Conservation (phyloP, 2,888 invertebrate genomes). For the Trichopoda pennipes region DNA sequence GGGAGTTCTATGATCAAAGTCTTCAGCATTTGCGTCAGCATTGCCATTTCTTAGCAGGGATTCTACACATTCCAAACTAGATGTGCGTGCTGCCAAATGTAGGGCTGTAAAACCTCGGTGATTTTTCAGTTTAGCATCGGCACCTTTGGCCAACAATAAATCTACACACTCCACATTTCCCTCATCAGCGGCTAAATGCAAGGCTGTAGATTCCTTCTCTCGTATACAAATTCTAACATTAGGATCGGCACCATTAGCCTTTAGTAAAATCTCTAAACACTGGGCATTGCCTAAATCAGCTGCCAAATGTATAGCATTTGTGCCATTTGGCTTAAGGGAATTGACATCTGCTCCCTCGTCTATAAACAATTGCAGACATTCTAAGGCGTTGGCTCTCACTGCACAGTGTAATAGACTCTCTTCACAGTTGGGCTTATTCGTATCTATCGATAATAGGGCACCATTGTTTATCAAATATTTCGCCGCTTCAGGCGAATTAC, state of each 20-base stretch:
- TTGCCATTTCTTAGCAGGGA: slow-evolving; percentile 87
- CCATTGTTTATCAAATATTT: slow-evolving; percentile 88
- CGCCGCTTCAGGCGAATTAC: slow-evolving; percentile 90
- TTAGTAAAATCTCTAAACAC: slow-evolving; percentile 88
- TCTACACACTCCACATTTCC: slow-evolving; percentile 92
- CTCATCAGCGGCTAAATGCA: slow-evolving; percentile 94
- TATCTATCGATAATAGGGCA: slow-evolving; percentile 86
- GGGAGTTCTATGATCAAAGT: slow-evolving; percentile 90
- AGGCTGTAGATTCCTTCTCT: slow-evolving; percentile 88
- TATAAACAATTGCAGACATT: slow-evolving; percentile 89
- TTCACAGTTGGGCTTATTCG: slow-evolving; percentile 85
- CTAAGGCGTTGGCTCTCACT: slow-evolving; percentile 90
- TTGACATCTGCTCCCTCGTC: slow-evolving; percentile 89
- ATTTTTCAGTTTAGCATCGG: slow-evolving; percentile 88
- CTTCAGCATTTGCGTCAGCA: slow-evolving; percentile 89
- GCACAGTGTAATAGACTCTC: slow-evolving; percentile 92
- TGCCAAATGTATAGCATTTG: slow-evolving; percentile 90
- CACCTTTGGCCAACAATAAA: slow-evolving; percentile 87
- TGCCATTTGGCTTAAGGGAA: slow-evolving; percentile 87
- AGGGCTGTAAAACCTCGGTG: slow-evolving; percentile 91
- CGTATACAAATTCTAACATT: slow-evolving; percentile 86
- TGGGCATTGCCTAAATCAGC: slow-evolving; percentile 90
- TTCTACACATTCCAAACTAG: slow-evolving; percentile 91
- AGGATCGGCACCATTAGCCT: slow-evolving; percentile 87
- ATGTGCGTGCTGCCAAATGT: slow-evolving; percentile 90